Conservation (phyloP, 2,113 vertebrate genomes). For the Butastur rufipennis region DNA sequence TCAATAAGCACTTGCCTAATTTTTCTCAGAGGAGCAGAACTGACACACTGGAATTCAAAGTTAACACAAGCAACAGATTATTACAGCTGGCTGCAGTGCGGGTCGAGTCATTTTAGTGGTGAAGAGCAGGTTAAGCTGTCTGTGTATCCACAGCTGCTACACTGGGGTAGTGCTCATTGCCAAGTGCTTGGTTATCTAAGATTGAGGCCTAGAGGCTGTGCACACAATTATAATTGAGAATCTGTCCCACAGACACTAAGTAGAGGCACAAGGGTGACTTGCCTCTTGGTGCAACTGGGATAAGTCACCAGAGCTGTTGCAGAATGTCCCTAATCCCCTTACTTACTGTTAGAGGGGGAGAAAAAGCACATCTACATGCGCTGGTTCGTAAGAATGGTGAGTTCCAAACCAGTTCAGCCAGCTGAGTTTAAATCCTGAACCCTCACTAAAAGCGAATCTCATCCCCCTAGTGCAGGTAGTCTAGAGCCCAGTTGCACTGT, state of each 20-base stretch:
- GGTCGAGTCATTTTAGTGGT: background rate
- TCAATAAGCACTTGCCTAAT: conserved; percentile 15
- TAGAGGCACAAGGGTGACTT: background rate
- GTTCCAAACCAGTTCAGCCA: background rate
- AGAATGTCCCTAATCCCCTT: background rate
- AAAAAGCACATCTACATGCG: background rate
- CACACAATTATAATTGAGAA: background rate
- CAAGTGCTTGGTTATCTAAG: background rate
- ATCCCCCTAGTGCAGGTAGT: background rate
- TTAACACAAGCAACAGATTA: background rate
- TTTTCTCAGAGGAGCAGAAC: background rate
- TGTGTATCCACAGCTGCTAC: background rate
- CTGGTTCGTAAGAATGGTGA: background rate
- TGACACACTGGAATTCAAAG: conserved; percentile 14
- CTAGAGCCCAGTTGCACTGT: background rate
- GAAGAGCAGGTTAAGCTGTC: background rate
- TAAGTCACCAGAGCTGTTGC: background rate
- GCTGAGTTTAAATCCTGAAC: background rate
- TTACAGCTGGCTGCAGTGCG: background rate
- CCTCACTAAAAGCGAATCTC: background rate
- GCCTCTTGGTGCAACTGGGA: background rate
- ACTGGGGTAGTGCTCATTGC: background rate
- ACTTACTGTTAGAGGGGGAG: background rate
- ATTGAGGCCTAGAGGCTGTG: background rate
- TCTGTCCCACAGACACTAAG: background rate